Percentiles rank a stretch among this genome's conserved stretches.
These are phyloP conservation scores for Haemorhous mexicanus DNA, from an alignment of 2,113 vertebrate genomes.

Conservation along the genomic window DNA sequence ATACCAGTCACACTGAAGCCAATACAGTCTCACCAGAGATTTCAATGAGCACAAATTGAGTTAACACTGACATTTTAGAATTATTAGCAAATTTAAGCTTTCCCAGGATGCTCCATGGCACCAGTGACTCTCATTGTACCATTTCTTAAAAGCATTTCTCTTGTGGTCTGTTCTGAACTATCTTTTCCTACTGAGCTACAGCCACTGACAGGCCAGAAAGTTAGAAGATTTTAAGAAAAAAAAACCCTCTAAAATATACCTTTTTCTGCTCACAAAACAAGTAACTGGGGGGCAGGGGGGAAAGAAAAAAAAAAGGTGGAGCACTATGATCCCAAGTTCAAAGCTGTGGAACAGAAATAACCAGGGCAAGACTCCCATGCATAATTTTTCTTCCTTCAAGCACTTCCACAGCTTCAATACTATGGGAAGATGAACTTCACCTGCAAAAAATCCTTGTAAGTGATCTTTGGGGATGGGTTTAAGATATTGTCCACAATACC, in stretches of 20 bases:
- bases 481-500: not conserved
- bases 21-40: not conserved
- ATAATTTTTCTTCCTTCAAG: not conserved
- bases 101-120: not conserved
- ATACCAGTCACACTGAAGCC: not conserved
- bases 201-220: not conserved
- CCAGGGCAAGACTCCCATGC: not conserved
- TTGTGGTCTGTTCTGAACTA: not conserved
- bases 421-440: not conserved
- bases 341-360: not conserved
- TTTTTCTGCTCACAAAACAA: not conserved
- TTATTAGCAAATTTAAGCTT: not conserved
- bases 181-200: not conserved
- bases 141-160: not conserved
- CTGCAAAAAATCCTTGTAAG: not conserved
- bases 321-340: not conserved
- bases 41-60: not conserved
- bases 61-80: not conserved
- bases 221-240: not conserved
- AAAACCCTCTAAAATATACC: accelerated
- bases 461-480: not conserved
- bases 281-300: accelerated
- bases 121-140: not conserved
- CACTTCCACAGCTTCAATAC: not conserved
- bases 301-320: not conserved